phyloP scores from a whole-genome alignment of 1,140 invertebrate genomes.

The Andricus grossulariae region DNA sequence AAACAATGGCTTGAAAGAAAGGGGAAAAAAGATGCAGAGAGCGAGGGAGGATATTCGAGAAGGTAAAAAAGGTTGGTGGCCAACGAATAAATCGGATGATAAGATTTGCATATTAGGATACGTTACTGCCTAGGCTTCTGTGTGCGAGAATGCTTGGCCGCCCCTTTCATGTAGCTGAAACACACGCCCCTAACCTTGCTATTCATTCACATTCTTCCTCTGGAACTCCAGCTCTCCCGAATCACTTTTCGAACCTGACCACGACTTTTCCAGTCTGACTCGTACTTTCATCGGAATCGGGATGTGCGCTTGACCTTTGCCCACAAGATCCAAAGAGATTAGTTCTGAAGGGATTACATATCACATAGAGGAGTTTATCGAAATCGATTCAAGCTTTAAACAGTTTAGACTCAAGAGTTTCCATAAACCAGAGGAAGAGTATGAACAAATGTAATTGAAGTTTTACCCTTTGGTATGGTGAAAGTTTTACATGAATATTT shows the following conservation, averaged over 20 bases:
- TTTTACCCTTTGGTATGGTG: too few relatives aligned
- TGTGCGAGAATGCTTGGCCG: constrained; percentile 46
- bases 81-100: constrained; percentile 59
- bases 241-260: constrained; percentile 53
- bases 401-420: neutral
- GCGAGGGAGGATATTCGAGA: neutral
- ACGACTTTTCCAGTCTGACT: constrained; percentile 42
- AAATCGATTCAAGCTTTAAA: neutral
- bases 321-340: neutral
- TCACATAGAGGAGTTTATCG: neutral
- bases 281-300: neutral
- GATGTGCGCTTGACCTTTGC: neutral
- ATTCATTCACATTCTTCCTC: constrained; percentile 56
- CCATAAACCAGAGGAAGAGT: too few relatives aligned
- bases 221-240: constrained; percentile 25
- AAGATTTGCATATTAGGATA: constrained; percentile 63
- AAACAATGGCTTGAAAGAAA: neutral
- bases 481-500: too few relatives aligned
- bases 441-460: too few relatives aligned
- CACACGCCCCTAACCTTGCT: constrained; percentile 39
- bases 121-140: constrained; percentile 49
- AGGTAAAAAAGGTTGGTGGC: constrained; percentile 16
- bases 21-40: constrained; percentile 5
- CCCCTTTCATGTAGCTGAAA: constrained; percentile 57
- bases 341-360: neutral